phyloP scores from a whole-genome alignment of 2,888 invertebrate species.

The Actias luna region DNA sequence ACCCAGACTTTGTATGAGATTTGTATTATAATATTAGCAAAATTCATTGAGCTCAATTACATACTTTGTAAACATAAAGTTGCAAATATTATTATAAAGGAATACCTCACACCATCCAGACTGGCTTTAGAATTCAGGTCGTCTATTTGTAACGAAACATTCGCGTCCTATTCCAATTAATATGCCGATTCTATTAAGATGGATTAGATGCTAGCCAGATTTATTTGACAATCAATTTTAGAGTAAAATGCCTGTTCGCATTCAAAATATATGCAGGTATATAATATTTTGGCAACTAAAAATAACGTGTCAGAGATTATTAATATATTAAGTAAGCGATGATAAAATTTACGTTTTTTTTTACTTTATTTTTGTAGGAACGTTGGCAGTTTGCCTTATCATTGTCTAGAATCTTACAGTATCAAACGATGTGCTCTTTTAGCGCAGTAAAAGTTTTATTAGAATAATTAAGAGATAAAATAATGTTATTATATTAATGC shows the following conservation, averaged over 20 bases:
- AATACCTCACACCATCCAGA: slow-evolving; percentile 18
- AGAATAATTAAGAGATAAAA: not conserved
- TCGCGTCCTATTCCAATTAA: slow-evolving; percentile 16
- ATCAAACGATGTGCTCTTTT: not conserved
- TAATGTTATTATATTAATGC: too few species aligned
- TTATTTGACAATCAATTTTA: not conserved
- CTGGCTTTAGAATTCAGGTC: slow-evolving; percentile 14
- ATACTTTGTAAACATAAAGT: not conserved
- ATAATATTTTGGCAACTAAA: not conserved
- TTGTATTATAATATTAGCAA: not conserved
- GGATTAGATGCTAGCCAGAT: not conserved
- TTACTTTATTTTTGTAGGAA: not conserved
- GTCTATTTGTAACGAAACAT: slow-evolving; percentile 17
- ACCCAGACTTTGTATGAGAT: not conserved
- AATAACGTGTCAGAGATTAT: not conserved
- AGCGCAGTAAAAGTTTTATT: not conserved
- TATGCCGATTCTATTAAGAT: slow-evolving; percentile 14
- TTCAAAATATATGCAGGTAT: not conserved
- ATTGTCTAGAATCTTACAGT: not conserved
- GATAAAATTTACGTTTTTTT: slow-evolving; percentile 1
- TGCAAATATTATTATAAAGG: slow-evolving; percentile 14
- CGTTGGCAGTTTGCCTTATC: slow-evolving; percentile 1
- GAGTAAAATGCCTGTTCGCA: not conserved
- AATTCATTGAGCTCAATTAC: not conserved
- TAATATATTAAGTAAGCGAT: not conserved